These are phyloP conservation scores for Phalangium opilio DNA, from an alignment of 2,888 invertebrate species.

Conservation along the genomic window DNA sequence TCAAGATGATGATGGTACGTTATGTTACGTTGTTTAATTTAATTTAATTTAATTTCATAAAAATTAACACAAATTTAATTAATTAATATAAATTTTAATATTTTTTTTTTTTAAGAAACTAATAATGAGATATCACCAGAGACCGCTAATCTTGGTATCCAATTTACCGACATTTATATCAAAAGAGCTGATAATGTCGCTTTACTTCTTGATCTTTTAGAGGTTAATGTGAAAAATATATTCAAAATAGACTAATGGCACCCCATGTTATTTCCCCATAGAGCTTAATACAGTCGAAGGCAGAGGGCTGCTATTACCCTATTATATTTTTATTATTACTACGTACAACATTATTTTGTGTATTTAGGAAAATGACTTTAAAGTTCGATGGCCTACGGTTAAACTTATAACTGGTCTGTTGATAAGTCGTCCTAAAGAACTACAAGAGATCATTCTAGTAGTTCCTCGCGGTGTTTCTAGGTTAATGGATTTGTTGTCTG, in stretches of 20 bases:
- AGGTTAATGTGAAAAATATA: slow-evolving; percentile 29
- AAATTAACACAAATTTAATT: background rate
- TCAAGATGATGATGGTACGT: slow-evolving; percentile 14
- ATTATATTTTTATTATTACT: slow-evolving; percentile 3
- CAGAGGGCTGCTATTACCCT: background rate
- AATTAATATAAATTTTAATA: too few species aligned
- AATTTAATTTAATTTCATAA: background rate
- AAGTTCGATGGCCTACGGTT: slow-evolving; percentile 77
- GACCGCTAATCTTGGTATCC: slow-evolving; percentile 47
- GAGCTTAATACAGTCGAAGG: too few species aligned
- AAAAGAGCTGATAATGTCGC: slow-evolving; percentile 73
- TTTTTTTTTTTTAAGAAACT: too few species aligned
- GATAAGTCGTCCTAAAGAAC: slow-evolving; percentile 48
- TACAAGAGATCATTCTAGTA: slow-evolving; percentile 38
- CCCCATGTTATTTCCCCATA: too few species aligned
- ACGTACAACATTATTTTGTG: slow-evolving; percentile 2
- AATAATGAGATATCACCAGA: too few species aligned
- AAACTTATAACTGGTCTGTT: slow-evolving; percentile 75
- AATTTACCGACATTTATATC: slow-evolving; percentile 93
- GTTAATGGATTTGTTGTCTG: slow-evolving; percentile 86
- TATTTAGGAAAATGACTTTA: slow-evolving; percentile 74
- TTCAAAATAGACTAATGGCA: too few species aligned
- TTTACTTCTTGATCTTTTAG: slow-evolving; percentile 62
- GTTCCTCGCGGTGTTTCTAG: slow-evolving; percentile 80
- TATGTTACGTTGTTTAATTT: background rate